A percentile compares a stretch with the other conserved stretches of the same genome.
phyloP scores from a whole-genome alignment of 2,113 vertebrate genomes.

The Ptilorrhoa leucosticta region DNA sequence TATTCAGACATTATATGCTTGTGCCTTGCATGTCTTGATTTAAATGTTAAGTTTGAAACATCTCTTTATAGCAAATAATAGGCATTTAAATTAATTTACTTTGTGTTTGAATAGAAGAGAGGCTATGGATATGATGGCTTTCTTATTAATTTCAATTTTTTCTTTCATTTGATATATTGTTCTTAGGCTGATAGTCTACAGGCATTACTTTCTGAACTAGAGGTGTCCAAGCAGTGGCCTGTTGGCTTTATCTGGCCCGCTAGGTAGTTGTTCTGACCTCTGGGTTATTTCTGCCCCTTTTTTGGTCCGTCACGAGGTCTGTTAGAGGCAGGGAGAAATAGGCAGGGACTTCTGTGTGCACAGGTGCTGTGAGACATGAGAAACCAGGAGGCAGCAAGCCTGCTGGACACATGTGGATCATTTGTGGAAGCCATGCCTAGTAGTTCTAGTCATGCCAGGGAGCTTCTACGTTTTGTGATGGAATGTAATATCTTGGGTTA shows the following conservation, averaged over 20 bases:
- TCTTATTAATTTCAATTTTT: neutral
- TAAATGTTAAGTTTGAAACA: neutral
- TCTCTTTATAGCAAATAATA: neutral
- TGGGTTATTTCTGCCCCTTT: neutral
- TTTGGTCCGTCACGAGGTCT: neutral
- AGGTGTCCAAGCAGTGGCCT: neutral
- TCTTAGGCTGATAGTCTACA: neutral
- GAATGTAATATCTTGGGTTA: neutral
- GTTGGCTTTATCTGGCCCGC: neutral
- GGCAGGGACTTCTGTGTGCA: neutral
- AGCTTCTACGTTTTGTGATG: rapidly evolving
- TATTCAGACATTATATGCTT: neutral
- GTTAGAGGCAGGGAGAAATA: neutral
- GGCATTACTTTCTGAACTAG: neutral
- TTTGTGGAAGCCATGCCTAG: neutral
- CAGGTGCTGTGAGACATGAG: neutral
- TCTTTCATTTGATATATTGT: neutral
- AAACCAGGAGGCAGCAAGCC: neutral
- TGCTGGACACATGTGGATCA: rapidly evolving
- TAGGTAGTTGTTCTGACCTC: neutral
- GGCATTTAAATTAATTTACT: neutral
- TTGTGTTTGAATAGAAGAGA: neutral
- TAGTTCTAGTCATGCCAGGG: neutral
- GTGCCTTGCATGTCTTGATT: neutral
- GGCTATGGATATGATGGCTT: neutral